phyloP scores from a whole-genome alignment of 2,797 vertebrate genomes.

The Arrhamphus sclerolepis region DNA sequence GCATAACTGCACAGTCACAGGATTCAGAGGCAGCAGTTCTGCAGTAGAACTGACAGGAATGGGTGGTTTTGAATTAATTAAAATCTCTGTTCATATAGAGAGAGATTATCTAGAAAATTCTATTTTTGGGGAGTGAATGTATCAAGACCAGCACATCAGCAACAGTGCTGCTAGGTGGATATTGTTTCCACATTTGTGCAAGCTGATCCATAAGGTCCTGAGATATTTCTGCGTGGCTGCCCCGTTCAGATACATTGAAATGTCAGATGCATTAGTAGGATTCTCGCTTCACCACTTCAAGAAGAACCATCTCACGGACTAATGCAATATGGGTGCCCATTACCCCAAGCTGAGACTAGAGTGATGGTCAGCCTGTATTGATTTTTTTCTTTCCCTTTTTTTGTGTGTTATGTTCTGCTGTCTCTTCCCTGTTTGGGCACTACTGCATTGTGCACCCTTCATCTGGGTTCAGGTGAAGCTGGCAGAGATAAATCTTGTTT shows the following conservation, averaged over 20 bases:
- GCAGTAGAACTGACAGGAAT: slow-evolving; percentile 26
- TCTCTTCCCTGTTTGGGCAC: slow-evolving; percentile 50
- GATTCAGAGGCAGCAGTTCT: slow-evolving; percentile 44
- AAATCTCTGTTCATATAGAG: slow-evolving; percentile 21
- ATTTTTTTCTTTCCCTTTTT: slow-evolving; percentile 52
- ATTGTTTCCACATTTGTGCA: slow-evolving; percentile 24
- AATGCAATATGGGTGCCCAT: slow-evolving; percentile 80
- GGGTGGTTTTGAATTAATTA: slow-evolving; percentile 19
- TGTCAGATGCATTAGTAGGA: slow-evolving; percentile 79
- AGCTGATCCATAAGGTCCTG: slow-evolving; percentile 51
- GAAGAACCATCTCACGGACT: slow-evolving; percentile 70
- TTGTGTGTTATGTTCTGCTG: slow-evolving; percentile 6
- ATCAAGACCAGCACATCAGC: slow-evolving; percentile 13
- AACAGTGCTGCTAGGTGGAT: slow-evolving; percentile 12
- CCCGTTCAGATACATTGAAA: slow-evolving; percentile 61
- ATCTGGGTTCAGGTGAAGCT: slow-evolving; percentile 67
- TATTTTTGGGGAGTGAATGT: slow-evolving; percentile 15
- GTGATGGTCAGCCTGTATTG: slow-evolving; percentile 73
- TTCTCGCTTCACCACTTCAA: slow-evolving; percentile 77
- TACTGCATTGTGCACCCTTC: slow-evolving; percentile 53
- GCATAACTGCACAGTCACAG: slow-evolving; percentile 46
- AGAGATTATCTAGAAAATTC: slow-evolving; percentile 6
- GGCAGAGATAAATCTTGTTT: slow-evolving; percentile 71
- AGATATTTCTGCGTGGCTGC: slow-evolving; percentile 49
- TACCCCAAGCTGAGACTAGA: slow-evolving; percentile 69